Percentiles rank a stretch among this genome's conserved stretches.
Evolutionary conservation across 2,113 vertebrate genomes (phyloP).

Genomic region (Ondatra zibethicus): DNA sequence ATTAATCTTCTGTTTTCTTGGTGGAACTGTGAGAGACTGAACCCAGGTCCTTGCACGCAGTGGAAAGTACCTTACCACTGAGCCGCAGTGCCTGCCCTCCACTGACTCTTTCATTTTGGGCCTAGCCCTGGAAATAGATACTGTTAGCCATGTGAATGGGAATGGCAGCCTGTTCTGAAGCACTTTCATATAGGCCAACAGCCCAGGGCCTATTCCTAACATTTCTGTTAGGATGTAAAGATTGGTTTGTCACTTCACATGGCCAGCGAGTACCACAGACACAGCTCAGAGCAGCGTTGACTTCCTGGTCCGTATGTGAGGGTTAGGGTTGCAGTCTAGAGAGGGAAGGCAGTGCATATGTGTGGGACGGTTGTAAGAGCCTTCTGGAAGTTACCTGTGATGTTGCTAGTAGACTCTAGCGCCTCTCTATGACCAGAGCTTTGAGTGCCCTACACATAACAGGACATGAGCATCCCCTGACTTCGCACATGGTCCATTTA

Average conservation of each 20-base stretch:
- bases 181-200: neutral
- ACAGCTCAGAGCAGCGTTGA: neutral
- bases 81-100: neutral
- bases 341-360: neutral
- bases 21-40: neutral
- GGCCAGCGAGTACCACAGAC: neutral
- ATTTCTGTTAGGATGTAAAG: neutral
- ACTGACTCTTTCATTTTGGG: neutral
- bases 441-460: neutral
- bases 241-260: neutral
- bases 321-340: neutral
- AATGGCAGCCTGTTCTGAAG: neutral
- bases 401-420: too few species aligned
- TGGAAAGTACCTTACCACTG: neutral
- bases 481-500: neutral
- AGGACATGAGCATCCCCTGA: neutral
- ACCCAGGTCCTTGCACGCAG: neutral
- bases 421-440: neutral
- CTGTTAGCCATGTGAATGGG: neutral
- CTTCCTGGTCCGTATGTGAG: neutral
- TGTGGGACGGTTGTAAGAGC: neutral
- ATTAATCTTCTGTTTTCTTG: neutral
- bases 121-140: neutral
- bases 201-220: rapidly evolving
- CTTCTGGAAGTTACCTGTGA: neutral